These are phyloP conservation scores for Nomada hirtipes DNA, from an alignment of 2,888 invertebrate species.

Conservation along the genomic window DNA sequence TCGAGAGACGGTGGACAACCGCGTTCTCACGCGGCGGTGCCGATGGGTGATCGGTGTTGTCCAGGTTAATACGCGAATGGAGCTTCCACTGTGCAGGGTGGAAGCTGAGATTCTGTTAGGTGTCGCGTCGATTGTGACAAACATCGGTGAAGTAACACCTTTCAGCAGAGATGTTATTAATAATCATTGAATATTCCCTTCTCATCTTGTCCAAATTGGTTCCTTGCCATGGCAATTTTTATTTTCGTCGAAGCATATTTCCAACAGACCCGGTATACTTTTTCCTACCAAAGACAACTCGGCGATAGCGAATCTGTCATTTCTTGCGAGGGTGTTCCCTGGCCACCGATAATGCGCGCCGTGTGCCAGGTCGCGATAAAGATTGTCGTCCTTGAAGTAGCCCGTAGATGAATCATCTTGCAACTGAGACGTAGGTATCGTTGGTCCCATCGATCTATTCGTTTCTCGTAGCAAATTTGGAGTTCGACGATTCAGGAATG, in stretches of 20 bases:
- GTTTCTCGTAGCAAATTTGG: constrained; percentile 17
- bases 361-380: constrained; percentile 63
- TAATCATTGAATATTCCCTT: neutral
- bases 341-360: constrained; percentile 49
- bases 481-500: neutral
- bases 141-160: neutral
- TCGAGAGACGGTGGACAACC: neutral
- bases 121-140: neutral
- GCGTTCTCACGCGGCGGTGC: neutral
- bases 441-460: constrained; percentile 32
- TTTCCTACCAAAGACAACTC: too few species aligned
- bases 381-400: constrained; percentile 59
- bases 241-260: too few species aligned
- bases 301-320: constrained; percentile 36
- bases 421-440: constrained; percentile 15
- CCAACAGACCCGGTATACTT: too few species aligned
- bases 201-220: too few species aligned
- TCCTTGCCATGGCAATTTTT: too few species aligned
- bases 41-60: neutral
- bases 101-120: neutral
- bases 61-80: neutral
- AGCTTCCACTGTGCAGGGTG: neutral
- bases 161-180: neutral
- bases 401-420: constrained; percentile 64
- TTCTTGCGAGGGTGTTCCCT: constrained; percentile 34